These are phyloP conservation scores for Drosophila bunnanda DNA, from an alignment of 2,888 invertebrate species.

Conservation along the genomic window DNA sequence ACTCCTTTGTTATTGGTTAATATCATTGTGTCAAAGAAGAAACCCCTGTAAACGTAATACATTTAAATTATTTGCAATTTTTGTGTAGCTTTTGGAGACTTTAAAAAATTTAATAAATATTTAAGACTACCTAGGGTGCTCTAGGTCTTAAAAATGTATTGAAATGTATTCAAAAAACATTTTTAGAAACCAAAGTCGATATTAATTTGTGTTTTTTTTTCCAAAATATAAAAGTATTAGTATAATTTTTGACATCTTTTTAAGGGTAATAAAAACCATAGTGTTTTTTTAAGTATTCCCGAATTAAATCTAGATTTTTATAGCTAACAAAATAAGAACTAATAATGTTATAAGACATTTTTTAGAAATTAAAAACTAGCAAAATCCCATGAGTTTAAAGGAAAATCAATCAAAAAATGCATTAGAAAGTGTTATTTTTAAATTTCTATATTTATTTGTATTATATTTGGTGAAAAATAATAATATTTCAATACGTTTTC, in stretches of 20 bases:
- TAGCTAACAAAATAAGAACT: no score
- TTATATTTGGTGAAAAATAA: background rate
- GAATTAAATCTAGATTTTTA: no score
- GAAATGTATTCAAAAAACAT: background rate
- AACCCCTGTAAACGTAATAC: background rate
- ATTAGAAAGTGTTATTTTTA: background rate
- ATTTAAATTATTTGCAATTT: background rate
- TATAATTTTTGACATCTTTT: no score
- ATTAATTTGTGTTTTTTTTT: no score
- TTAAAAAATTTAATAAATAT: background rate
- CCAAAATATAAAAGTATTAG: no score
- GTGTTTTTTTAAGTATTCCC: no score
- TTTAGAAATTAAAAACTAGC: background rate
- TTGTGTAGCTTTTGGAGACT: background rate
- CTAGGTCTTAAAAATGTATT: background rate
- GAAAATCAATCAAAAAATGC: background rate
- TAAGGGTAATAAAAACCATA: no score
- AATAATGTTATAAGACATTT: background rate
- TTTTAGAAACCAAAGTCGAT: no score
- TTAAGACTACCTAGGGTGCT: background rate
- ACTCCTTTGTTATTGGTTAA: slow-evolving; percentile 12
- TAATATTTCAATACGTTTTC: background rate
- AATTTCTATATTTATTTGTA: background rate
- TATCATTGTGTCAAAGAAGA: slow-evolving; percentile 11
- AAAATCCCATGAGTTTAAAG: background rate